Evolutionary conservation across 2,113 vertebrate species (phyloP), one percentile per base, ranked within the genome.

Genomic region (Lepisosteus osseus): DNA sequence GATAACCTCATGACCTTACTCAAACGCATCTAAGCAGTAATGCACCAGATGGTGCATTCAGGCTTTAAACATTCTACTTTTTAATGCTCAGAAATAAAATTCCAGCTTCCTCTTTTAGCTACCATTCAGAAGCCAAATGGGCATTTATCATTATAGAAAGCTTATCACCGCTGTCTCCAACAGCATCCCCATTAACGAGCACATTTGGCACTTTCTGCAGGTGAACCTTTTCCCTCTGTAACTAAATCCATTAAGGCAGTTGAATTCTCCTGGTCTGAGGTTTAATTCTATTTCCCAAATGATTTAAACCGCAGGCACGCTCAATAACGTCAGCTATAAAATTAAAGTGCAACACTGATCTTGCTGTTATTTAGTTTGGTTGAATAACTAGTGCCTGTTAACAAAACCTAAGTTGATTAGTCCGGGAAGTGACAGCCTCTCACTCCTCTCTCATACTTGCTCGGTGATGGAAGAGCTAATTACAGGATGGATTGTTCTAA

Each of bases 311-410:
- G 29, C n/a, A 29, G 61, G 61, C 61, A 29, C 29, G 8, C 7
- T 63, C 61, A 63, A 63, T 29, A 17, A 29, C 61, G 29, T 63
- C n/a, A 4, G 61, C n/a, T 17, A 63, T 63, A 29, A 63, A 63
- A 63, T 63, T 3, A 63, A 29, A 15, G 14, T 9, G 14, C 29
- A 17, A 17, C 29, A 7, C 29, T 5, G 15, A 17, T 29, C 15
- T 63, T 17, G 8, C 15, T 29, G 29, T 29, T 63, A 63, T 63
- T 63, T 29, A 17, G 29, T 29, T 63, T 3, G 7, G 29, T 15
- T 29, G 29, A 63, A 29, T 8, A 63, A 15, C 7, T 63, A 4
- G 4, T 8, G 29, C n/a, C 8, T 63, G 15, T 63, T 29, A 29
- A 63, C n/a, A 29, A 63, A 63, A 29, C 3, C 3, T 63, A 29